Base-by-base conservation (phyloP, 2,888 invertebrate species). In the Danaus chrysippus region DNA sequence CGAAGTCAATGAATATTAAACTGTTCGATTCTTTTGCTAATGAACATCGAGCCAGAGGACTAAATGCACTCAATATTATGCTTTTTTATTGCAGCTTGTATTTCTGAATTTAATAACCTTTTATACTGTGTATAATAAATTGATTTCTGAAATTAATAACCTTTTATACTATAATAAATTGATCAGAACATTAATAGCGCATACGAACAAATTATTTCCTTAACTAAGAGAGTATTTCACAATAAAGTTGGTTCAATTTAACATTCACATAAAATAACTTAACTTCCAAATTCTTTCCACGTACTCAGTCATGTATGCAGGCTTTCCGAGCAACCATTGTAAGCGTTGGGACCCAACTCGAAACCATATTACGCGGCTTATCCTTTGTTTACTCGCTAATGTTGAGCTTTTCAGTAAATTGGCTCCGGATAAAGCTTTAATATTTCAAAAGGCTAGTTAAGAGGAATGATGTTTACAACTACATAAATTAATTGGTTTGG, bases 321-420 rank as follows among this genome's bases (percentile, higher is more conserved):
- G 74, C 67, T 71, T 73, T 73, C 73, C 73, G 75, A 73, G 74
- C 77, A 77, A 58, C 56, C 57, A 60, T 62, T 62, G 65, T 58
- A 76, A 77, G 78, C 59, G 42, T 72, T 73, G 74, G 70, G 67
- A 73, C 76, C 77, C 73, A 76, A 77, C 75, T 77, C 78, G 74
- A 77, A 79, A 78, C 76, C 82, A 76, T 82, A 78, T 81, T 79
- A 77, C 75, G 71, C 67, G 71, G 76, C 74, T 79, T 77, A 79
- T 78, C 78, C 78, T 77, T 81, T 79, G 77, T 82, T 79, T 76
- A 73, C 71, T 74, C 70, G 55, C 66, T 66, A 62, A 68, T 60
- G 56, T 52, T 52, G 60, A 61, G 56, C 60, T 42, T 42, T 42
- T 13, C 52, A 53, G 59, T 59, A 62, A 67, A 65, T 60, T 65